Percentiles rank a stretch among this genome's conserved stretches.
Conservation (phyloP, 1,140 invertebrate species). For the Venustaconcha ellipsiformis region DNA sequence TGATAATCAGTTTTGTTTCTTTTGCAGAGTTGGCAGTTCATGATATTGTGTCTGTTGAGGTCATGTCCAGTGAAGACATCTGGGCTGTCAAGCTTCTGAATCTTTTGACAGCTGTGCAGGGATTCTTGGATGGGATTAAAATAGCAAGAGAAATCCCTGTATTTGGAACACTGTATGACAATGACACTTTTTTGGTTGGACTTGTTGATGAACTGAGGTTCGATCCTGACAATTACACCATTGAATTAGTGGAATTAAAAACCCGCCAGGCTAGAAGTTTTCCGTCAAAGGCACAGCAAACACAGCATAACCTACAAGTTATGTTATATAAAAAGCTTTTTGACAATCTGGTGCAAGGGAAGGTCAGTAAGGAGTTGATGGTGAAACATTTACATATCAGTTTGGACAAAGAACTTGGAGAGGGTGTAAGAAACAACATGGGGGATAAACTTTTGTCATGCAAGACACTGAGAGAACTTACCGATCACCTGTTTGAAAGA, state of each 20-base stretch:
- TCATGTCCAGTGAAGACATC: slow-evolving; percentile 57
- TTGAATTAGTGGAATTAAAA: slow-evolving; percentile 59
- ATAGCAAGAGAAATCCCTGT: slow-evolving; percentile 60
- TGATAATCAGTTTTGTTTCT: slow-evolving; percentile 7
- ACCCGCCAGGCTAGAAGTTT: slow-evolving; percentile 45
- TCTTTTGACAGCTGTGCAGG: slow-evolving; percentile 41
- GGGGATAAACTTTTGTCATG: slow-evolving; percentile 9
- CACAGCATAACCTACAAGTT: slow-evolving; percentile 52
- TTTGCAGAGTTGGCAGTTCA: slow-evolving; percentile 60
- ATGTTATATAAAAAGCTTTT: slow-evolving; percentile 59
- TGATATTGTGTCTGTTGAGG: slow-evolving; percentile 50
- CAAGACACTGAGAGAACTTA: slow-evolving; percentile 42
- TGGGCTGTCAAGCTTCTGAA: slow-evolving; percentile 63
- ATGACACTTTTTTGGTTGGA: slow-evolving; percentile 57
- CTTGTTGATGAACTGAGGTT: slow-evolving; percentile 63
- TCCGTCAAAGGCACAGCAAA: slow-evolving; percentile 53
- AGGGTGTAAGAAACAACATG: slow-evolving; percentile 36
- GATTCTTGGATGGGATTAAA: slow-evolving; percentile 45
- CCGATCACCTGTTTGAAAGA: slow-evolving; percentile 42
- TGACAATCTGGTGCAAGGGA: slow-evolving; percentile 57
- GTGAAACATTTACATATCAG: slow-evolving; percentile 40
- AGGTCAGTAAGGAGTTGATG: slow-evolving; percentile 41
- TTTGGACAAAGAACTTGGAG: slow-evolving; percentile 43
- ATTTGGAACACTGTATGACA: slow-evolving; percentile 61
- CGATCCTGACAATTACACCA: slow-evolving; percentile 48